Evolutionary conservation across 2,797 vertebrate genomes (phyloP), one percentile per base, ranked within the genome.

Genomic region (Coregonus ussuriensis): DNA sequence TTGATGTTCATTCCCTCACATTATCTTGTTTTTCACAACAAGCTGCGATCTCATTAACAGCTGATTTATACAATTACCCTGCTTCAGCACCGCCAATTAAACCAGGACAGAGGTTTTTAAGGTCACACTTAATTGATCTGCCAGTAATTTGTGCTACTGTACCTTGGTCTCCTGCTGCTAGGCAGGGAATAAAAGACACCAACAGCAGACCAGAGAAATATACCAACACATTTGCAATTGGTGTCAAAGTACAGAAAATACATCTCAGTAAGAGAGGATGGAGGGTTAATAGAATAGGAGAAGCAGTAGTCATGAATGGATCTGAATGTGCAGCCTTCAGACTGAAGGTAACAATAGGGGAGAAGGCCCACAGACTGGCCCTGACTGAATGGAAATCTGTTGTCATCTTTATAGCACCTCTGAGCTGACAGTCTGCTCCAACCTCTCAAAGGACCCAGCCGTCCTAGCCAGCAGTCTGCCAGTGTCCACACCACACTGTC

Each of bases 101-200:
- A 95, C 92, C 95, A 95, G 92, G 93, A 93, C 93, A 96, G 92
- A 93, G 93, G 91, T 95, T 95, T 90, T 92, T 96, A 94, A 96
- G 94, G 95, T 95, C 93, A 94, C 76, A 92, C 89, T 93, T 96
- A 95, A 95, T 96, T 96, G 95, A 95, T 94, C 93, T 89, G 90
- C 90, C 88, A 90, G 91, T 92, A 96, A 94, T 94, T 93, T 92
- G 91, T 88, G 91, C 82, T 78, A 79, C 80, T 25, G 87, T 90
- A 93, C 89, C 88, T 93, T 87, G 85, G 86, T 86, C 86, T 86
- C 86, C 78, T 54, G 77, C 90, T 77, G 83, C 88, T 2, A 18
- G 63, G 76, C 82, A 82, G 59, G 59, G 7, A 47, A 81, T 79
- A 84, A 82, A 89, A 90, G 91, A 88, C 92, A 92, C 92, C 91